These are phyloP conservation scores for Hemiscyllium ocellatum DNA, from an alignment of 2,113 vertebrate genomes.

Conservation along the genomic window DNA sequence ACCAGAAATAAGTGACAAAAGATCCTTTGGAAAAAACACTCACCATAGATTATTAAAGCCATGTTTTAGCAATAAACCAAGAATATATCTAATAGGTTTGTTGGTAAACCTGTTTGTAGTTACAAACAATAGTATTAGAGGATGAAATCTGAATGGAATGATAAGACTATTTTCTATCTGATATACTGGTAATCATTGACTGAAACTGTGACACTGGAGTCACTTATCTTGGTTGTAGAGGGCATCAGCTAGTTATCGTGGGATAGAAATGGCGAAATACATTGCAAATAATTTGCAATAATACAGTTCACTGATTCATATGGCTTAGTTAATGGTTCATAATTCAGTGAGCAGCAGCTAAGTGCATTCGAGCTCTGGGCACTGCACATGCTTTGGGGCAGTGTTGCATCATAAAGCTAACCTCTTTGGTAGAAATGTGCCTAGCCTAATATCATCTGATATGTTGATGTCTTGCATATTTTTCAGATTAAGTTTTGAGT, in stretches of 20 bases:
- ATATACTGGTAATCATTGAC: neutral
- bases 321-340: constrained; percentile 79
- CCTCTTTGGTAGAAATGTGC: constrained; percentile 71
- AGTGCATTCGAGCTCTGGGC: constrained; percentile 70
- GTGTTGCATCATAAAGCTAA: constrained; percentile 76
- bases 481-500: constrained; percentile 81
- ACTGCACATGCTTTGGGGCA: constrained; percentile 65
- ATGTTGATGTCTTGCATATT: constrained; percentile 86
- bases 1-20: neutral
- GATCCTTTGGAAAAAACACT: neutral
- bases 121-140: neutral
- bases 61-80: neutral
- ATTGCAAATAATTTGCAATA: constrained; percentile 84
- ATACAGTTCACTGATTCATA: constrained; percentile 82
- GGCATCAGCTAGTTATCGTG: constrained; percentile 76
- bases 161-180: neutral
- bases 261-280: constrained; percentile 82
- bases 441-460: constrained; percentile 73
- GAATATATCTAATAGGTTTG: neutral
- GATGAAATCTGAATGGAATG: neutral
- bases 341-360: constrained; percentile 72
- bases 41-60: neutral
- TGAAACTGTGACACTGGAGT: constrained; percentile 48
- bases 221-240: constrained; percentile 77
- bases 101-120: neutral